phyloP scores from a whole-genome alignment of 2,113 vertebrate species.

The Sinocyclocheilus maitianheensis region DNA sequence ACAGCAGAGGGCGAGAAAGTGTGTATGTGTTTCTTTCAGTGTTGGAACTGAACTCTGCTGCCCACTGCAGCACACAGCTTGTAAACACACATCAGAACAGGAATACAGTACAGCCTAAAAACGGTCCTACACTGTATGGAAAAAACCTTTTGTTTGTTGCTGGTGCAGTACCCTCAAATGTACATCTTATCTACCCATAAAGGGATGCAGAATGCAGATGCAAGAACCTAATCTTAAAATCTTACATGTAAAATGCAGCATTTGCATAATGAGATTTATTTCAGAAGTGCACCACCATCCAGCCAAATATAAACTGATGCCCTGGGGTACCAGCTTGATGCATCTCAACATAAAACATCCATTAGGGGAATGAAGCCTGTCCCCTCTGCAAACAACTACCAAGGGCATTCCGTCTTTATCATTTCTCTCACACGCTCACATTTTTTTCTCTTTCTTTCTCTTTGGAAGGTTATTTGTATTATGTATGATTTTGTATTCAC shows the following conservation, averaged over 20 bases:
- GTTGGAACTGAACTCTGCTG: slow-evolving; percentile 55
- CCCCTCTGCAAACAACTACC: neutral
- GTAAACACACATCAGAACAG: slow-evolving; percentile 24
- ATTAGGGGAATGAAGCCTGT: slow-evolving; percentile 24
- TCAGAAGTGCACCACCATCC: slow-evolving; percentile 13
- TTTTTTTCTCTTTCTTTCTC: slow-evolving; percentile 1
- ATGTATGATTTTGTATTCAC: neutral
- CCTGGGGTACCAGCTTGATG: slow-evolving; percentile 3
- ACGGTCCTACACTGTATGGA: neutral
- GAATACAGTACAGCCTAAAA: too few species aligned
- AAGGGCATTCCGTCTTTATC: slow-evolving; percentile 18
- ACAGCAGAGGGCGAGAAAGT: slow-evolving; percentile 64
- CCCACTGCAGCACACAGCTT: slow-evolving; percentile 47
- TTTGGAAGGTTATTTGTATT: slow-evolving; percentile 10
- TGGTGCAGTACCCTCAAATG: neutral
- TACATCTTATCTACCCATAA: neutral
- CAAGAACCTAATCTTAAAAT: neutral
- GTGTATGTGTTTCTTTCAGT: neutral
- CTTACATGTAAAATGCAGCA: neutral
- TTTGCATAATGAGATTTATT: slow-evolving; percentile 33
- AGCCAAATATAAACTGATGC: slow-evolving; percentile 17
- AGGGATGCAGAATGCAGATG: neutral
- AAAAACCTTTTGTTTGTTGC: neutral
- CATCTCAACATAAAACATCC: slow-evolving; percentile 31
- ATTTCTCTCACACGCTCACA: neutral